These are phyloP conservation scores for Horisme vitalbata DNA, from an alignment of 2,888 invertebrate genomes.

Conservation along the genomic window DNA sequence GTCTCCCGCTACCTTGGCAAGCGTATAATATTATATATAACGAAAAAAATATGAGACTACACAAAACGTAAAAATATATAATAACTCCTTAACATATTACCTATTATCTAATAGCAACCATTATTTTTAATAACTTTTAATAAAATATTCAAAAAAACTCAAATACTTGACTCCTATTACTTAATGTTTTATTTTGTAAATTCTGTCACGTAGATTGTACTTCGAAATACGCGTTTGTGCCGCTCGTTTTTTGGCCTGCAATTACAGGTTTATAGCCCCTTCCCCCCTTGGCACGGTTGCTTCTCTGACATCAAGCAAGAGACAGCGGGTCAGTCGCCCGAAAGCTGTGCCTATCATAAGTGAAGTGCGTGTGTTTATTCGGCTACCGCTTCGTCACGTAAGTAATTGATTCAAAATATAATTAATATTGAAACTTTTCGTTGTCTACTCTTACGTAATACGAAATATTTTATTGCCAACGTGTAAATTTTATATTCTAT, in stretches of 20 bases:
- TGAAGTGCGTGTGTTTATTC: slow-evolving; percentile 8
- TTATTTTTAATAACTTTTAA: not conserved
- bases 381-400: slow-evolving; percentile 22
- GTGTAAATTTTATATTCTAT: slow-evolving; percentile 20
- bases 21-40: not conserved
- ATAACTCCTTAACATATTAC: no score
- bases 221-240: slow-evolving; percentile 1
- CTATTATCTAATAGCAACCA: not conserved
- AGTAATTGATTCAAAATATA: slow-evolving; percentile 11
- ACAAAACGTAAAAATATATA: slow-evolving; percentile 1
- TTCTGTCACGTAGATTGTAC: slow-evolving; percentile 6
- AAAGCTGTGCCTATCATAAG: slow-evolving; percentile 4
- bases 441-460: slow-evolving; percentile 15
- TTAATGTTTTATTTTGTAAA: not conserved
- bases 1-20: not conserved
- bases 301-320: not conserved
- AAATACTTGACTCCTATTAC: slow-evolving; percentile 4
- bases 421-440: not conserved
- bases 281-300: not conserved
- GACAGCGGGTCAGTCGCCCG: slow-evolving; percentile 14
- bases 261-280: not conserved
- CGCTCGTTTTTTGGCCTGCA: not conserved
- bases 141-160: not conserved
- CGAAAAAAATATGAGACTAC: not conserved
- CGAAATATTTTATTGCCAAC: slow-evolving; percentile 17